Conservation (phyloP, 2,113 vertebrate genomes). For the Chrysochloris asiatica region DNA sequence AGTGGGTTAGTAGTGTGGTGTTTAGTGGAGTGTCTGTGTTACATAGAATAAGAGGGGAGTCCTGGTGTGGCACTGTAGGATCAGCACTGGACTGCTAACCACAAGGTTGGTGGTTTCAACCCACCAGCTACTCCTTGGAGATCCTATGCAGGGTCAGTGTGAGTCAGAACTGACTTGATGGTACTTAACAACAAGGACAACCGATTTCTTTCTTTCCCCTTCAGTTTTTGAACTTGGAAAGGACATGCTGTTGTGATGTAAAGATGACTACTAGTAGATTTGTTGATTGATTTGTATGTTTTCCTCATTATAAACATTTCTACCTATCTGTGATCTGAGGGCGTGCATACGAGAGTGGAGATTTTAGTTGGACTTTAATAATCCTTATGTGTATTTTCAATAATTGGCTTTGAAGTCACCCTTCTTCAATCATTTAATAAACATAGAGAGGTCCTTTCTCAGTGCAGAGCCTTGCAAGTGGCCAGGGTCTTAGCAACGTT, state of each 20-base stretch:
- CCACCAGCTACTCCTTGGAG: no score
- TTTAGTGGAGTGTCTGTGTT: neutral
- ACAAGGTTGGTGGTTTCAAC: no score
- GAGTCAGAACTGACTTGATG: no score
- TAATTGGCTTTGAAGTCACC: neutral
- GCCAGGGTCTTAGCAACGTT: neutral
- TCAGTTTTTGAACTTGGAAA: neutral
- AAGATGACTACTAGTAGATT: neutral
- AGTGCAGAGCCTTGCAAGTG: neutral
- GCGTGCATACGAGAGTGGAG: neutral
- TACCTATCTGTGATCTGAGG: neutral
- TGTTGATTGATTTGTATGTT: neutral
- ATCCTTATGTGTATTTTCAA: neutral
- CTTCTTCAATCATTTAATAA: neutral
- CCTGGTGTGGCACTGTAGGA: no score
- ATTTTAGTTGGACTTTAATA: slow-evolving; percentile 1
- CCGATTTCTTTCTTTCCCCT: neutral
- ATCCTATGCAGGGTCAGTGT: no score
- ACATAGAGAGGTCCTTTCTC: neutral
- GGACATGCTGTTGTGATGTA: no score
- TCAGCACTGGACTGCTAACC: no score
- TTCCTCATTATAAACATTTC: slow-evolving; percentile 38
- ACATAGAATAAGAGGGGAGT: neutral
- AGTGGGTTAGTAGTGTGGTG: neutral
- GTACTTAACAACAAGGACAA: neutral